Percentiles rank a stretch among this genome's conserved stretches.
Evolutionary conservation across 2,797 vertebrate genomes (phyloP).

Genomic region (Galaxias olidus): DNA sequence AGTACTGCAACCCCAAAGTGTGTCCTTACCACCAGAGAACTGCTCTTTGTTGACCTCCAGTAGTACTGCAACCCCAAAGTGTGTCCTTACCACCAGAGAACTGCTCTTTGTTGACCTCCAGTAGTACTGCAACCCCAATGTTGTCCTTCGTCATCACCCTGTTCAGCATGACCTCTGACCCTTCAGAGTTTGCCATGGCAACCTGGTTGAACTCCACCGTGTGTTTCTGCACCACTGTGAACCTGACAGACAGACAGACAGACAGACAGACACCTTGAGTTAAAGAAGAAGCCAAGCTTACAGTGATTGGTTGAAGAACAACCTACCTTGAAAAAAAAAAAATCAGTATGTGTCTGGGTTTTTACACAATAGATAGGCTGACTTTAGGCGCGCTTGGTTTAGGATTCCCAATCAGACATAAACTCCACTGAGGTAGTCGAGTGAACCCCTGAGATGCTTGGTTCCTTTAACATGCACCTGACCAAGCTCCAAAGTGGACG

Average conservation of each 20-base stretch:
- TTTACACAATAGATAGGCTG: no score
- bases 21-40: conserved; percentile 73
- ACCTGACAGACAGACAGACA: conserved; percentile 68
- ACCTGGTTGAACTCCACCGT: conserved; percentile 99
- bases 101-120: conserved; percentile 92
- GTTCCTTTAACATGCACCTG: no score
- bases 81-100: conserved; percentile 83
- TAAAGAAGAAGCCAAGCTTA: no score
- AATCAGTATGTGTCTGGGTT: no score
- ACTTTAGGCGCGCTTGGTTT: no score
- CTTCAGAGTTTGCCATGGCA: conserved; percentile 98
- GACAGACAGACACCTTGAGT: no score
- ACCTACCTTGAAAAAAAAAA: no score
- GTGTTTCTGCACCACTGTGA: conserved; percentile 93
- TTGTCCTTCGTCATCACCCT: conserved; percentile 99
- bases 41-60: conserved; percentile 76
- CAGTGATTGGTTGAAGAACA: no score
- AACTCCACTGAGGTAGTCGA: no score
- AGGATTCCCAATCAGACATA: no score
- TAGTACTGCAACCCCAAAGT: conserved; percentile 85
- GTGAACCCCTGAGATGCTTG: no score
- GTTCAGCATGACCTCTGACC: conserved; percentile 97
- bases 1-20: conserved; percentile 85
- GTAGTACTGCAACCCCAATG: conserved; percentile 90
- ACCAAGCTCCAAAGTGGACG: background rate